phyloP scores from a whole-genome alignment of 2,888 invertebrate species.

The Anarsia innoxiella region DNA sequence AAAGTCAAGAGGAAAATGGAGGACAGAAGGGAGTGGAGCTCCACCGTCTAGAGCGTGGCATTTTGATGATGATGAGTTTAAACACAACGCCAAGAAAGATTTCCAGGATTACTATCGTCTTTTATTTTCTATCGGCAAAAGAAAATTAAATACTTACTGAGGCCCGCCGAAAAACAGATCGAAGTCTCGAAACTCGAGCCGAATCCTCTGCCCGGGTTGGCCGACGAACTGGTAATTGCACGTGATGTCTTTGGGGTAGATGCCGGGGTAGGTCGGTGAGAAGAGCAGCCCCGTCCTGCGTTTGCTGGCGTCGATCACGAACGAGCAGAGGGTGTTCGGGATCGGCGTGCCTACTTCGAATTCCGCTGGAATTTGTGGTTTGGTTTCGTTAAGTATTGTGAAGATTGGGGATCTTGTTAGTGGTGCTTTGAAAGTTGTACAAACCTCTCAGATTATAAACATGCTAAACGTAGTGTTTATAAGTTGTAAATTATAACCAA shows the following conservation, averaged over 20 bases:
- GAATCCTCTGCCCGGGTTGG: constrained; percentile 90
- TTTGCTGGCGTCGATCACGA: constrained; percentile 85
- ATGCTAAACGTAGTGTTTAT: too few species aligned
- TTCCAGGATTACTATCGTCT: too few species aligned
- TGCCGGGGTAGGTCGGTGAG: constrained; percentile 99
- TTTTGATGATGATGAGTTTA: too few species aligned
- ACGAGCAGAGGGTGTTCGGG: constrained; percentile 91
- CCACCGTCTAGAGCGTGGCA: too few species aligned
- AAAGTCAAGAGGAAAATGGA: neutral
- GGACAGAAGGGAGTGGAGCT: too few species aligned
- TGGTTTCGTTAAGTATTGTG: too few species aligned
- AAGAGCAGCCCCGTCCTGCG: constrained; percentile 89
- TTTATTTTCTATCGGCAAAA: too few species aligned
- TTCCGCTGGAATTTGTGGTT: constrained; percentile 86
- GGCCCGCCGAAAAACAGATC: constrained; percentile 98
- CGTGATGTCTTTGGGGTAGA: constrained; percentile 96
- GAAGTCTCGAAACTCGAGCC: constrained; percentile 97
- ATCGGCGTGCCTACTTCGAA: constrained; percentile 94
- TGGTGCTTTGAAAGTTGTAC: too few species aligned
- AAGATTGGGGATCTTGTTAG: too few species aligned
- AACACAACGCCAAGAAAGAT: too few species aligned
- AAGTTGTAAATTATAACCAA: too few species aligned
- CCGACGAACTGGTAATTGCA: constrained; percentile 97
- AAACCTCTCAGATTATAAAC: too few species aligned
- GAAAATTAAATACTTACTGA: constrained; percentile 97